Base-by-base conservation (phyloP, 1,140 invertebrate genomes). In the Glomeris maerens region DNA sequence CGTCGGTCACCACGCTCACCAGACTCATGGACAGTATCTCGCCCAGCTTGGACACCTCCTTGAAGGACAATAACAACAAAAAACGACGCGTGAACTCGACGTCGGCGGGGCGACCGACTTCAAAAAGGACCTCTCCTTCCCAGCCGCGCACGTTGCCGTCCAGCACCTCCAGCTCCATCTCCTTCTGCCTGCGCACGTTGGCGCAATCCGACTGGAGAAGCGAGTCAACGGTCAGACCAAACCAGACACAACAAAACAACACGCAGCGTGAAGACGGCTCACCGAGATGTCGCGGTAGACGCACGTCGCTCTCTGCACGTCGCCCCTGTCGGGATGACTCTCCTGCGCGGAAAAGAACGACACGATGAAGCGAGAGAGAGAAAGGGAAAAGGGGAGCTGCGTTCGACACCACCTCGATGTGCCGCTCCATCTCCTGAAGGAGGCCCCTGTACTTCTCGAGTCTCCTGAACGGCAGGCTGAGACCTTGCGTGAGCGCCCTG, bases 261-360 rank as follows among this genome's bases (percentile, higher is more conserved):
- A 56, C 13, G 22, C 10, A 36, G 31, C 17, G 31, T 39, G 31
- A 29, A 50, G 21, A 20, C 45, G 49, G 77, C 78, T 77, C 71
- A 93, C 88, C 52, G 86, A 81, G 60, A 98, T 85, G 60, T 97
- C 90, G 65, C 91, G 87, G 66, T 93, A 98, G 25, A 98, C 83
- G 55, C 79, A 78, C 57, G 92, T 83, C 39, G 91, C 91, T 53
- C 94, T 72, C 65, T 97, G 92, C 1, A 91, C 88, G 63, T 98
- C 93, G 2, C 94, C 95, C 55, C 93, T 73, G 69, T 98, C 95
- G 1, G 84, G 77, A 69, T 98, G 92, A 62, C 79, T 83, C 67
- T 96, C 93, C 73, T 74, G 52, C 27, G 63, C 59, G 23, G 45
- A 48, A 49, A 47, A 47, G 36, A 36, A n/a, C n/a, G n/a, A n/a